These are phyloP conservation scores for Mugil cephalus DNA, from an alignment of 2,113 vertebrate species.

Conservation along the genomic window DNA sequence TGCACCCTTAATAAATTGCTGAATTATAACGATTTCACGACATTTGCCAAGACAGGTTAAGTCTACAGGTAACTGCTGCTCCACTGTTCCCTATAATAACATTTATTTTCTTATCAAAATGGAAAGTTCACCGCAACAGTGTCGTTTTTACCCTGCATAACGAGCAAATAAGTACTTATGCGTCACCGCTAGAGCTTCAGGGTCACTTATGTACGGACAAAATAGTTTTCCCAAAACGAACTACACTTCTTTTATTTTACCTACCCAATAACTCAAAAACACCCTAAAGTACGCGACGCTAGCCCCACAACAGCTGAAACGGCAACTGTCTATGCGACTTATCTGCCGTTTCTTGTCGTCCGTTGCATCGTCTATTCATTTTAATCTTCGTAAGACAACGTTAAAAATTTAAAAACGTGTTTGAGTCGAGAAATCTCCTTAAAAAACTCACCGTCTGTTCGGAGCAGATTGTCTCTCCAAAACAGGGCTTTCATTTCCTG, in stretches of 20 bases:
- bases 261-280: too few relatives aligned
- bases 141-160: too few relatives aligned
- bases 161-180: too few relatives aligned
- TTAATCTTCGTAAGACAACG: background rate
- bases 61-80: too few relatives aligned
- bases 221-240: background rate
- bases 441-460: slow-evolving; percentile 65
- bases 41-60: too few relatives aligned
- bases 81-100: too few relatives aligned
- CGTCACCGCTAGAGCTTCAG: background rate
- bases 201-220: background rate
- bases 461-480: slow-evolving; percentile 4
- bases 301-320: background rate
- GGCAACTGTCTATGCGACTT: background rate
- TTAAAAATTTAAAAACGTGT: background rate
- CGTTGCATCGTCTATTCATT: background rate
- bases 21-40: too few relatives aligned
- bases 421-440: background rate
- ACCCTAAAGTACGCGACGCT: too few relatives aligned
- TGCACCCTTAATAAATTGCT: too few relatives aligned
- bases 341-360: fast-evolving
- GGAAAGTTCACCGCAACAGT: too few relatives aligned
- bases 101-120: too few relatives aligned
- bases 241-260: background rate
- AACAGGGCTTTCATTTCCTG: slow-evolving; percentile 54